Percentiles rank a stretch among this genome's conserved stretches.
phyloP scores from a whole-genome alignment of 2,113 vertebrate species.

The Amphiprion ocellaris region DNA sequence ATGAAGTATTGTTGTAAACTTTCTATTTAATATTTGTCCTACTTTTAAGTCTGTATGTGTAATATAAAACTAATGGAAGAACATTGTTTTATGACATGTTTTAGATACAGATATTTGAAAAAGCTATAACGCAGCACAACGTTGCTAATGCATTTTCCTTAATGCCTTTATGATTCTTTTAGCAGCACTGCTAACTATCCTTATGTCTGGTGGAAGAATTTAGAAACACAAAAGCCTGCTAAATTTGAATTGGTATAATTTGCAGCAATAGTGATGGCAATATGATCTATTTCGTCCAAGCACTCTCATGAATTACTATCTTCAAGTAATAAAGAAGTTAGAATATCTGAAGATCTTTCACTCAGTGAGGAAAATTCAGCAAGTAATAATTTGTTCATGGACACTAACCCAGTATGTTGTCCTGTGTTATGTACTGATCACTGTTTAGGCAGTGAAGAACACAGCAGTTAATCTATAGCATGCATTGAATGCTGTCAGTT shows the following conservation, averaged over 20 bases:
- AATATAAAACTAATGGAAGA: background rate
- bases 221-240: background rate
- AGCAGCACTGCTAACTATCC: background rate
- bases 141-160: background rate
- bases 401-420: no score
- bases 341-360: no score
- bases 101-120: background rate
- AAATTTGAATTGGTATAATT: no score
- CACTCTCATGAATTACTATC: no score
- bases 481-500: background rate
- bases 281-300: no score
- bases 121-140: background rate
- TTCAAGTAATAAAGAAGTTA: no score
- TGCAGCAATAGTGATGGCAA: no score
- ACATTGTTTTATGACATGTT: background rate
- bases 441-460: conserved; percentile 1
- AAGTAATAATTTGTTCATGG: background rate
- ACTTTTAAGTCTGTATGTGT: background rate
- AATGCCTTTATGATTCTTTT: background rate
- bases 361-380: no score
- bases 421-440: background rate
- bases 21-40: background rate
- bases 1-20: background rate
- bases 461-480: background rate
- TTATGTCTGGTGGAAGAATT: background rate